Evolutionary conservation across 2,113 vertebrate genomes (phyloP).

Genomic region (Edolisoma coerulescens): DNA sequence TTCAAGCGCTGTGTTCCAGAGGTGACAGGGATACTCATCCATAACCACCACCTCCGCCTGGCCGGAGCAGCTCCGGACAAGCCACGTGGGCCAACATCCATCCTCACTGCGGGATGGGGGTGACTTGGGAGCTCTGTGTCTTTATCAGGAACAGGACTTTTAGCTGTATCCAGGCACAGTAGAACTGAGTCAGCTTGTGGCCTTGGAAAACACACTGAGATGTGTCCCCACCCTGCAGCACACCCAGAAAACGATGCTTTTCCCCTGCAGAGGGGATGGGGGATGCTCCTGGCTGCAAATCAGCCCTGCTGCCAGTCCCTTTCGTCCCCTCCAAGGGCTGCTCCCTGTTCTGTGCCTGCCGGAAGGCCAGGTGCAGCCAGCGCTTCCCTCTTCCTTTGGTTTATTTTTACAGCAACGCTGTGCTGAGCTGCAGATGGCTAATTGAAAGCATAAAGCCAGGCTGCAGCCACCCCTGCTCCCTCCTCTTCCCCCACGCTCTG

Average conservation of each 20-base stretch:
- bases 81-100: not conserved
- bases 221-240: not conserved
- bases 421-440: not conserved
- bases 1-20: not conserved
- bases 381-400: not conserved
- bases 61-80: not conserved
- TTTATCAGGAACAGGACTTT: not conserved
- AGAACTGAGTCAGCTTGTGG: not conserved
- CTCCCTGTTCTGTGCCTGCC: not conserved
- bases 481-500: not conserved
- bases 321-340: not conserved
- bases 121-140: not conserved
- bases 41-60: not conserved
- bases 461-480: not conserved
- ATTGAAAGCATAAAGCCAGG: accelerated
- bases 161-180: accelerated
- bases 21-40: not conserved
- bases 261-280: not conserved
- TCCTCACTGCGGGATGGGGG: not conserved
- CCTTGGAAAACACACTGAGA: accelerated
- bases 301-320: not conserved
- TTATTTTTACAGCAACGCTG: not conserved
- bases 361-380: accelerated
- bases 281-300: not conserved
- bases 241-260: accelerated